phyloP scores from a whole-genome alignment of 2,797 vertebrate genomes.

The Enteromius argenteus region DNA sequence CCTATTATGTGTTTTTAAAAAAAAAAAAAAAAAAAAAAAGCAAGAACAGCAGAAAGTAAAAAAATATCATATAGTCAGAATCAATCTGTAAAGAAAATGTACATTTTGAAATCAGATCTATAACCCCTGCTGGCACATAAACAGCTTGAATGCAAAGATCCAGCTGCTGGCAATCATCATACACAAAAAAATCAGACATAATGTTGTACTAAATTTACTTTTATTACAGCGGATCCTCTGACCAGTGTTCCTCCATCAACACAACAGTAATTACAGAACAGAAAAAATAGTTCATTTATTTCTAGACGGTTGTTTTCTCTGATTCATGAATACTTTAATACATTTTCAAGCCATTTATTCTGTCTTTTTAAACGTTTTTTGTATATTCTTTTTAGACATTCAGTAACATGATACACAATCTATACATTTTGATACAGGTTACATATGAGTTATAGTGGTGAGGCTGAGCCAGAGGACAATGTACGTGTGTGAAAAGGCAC shows the following conservation, averaged over 20 bases:
- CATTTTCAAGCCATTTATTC: slow-evolving; percentile 81
- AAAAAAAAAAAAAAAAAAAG: background rate
- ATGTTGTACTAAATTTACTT: slow-evolving; percentile 96
- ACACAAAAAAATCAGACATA: slow-evolving; percentile 45
- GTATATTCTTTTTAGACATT: slow-evolving; percentile 87
- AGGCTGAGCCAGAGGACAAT: slow-evolving; percentile 87
- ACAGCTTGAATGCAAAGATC: background rate
- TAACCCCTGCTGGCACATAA: background rate
- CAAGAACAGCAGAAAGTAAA: background rate
- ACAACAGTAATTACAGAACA: slow-evolving; percentile 99
- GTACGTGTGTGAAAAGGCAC: slow-evolving; percentile 77
- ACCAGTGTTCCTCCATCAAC: slow-evolving; percentile 95
- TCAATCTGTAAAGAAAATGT: background rate
- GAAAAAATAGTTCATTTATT: slow-evolving; percentile 98
- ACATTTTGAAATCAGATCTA: background rate
- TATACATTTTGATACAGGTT: slow-evolving; percentile 99
- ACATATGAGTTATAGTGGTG: slow-evolving; percentile 95
- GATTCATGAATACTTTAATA: slow-evolving; percentile 80
- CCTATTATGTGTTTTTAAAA: too few species aligned
- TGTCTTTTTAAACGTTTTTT: slow-evolving; percentile 73
- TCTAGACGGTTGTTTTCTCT: slow-evolving; percentile 78
- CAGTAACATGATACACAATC: slow-evolving; percentile 95
- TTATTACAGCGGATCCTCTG: slow-evolving; percentile 99
- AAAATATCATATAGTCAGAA: background rate
- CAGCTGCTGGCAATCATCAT: too few species aligned